phyloP scores from a whole-genome alignment of 2,888 invertebrate genomes.

The Zaprionus lineosus region DNA sequence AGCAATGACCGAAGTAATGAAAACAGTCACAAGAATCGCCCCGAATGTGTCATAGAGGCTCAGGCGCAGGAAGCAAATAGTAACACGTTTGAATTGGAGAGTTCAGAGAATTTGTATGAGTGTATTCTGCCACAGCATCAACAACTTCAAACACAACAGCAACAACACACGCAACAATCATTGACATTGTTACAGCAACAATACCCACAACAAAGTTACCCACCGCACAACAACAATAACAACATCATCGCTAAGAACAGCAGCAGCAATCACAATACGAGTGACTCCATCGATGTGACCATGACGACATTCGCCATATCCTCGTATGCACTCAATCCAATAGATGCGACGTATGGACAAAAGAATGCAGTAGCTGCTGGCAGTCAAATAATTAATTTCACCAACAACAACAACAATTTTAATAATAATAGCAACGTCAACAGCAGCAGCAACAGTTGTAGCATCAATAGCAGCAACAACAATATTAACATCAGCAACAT shows the following conservation, averaged over 20 bases:
- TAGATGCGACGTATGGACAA: conserved; percentile 26
- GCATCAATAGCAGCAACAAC: conserved; percentile 25
- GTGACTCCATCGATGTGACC: conserved; percentile 42
- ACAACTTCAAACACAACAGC: conserved; percentile 42
- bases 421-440: conserved; percentile 2
- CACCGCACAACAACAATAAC: conserved; percentile 43
- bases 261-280: conserved; percentile 28
- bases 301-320: conserved; percentile 44
- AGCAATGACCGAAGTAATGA: conserved; percentile 31
- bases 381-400: neutral
- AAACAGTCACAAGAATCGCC: conserved; percentile 12
- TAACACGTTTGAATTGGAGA: neutral
- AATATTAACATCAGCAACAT: conserved; percentile 52
- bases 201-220: conserved; percentile 38
- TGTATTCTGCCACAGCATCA: conserved; percentile 43
- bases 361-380: conserved; percentile 12
- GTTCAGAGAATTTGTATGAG: conserved; percentile 36
- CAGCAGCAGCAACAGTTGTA: conserved; percentile 3
- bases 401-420: conserved; percentile 3
- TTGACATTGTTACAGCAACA: neutral
- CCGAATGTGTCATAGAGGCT: neutral
- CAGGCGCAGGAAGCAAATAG: neutral
- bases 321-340: conserved; percentile 40
- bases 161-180: conserved; percentile 24
- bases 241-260: conserved; percentile 23